Evolutionary conservation across 2,113 vertebrate genomes (phyloP), one percentile per base, ranked within the genome.

Genomic region (Odocoileus hemionus): DNA sequence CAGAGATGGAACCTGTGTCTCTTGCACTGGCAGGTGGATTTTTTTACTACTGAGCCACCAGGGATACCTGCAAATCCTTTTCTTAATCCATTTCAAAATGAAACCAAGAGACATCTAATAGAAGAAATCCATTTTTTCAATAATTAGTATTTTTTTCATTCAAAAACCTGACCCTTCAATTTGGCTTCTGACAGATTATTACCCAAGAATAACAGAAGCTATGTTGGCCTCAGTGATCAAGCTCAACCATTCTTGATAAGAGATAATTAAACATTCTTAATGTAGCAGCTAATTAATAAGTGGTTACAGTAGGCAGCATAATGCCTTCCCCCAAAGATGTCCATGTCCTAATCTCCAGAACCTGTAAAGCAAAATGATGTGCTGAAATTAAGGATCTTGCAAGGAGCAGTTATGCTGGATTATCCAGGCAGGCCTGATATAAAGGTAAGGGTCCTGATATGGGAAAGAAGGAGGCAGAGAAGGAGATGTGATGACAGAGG

Each of bases 1-100:
- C n/a, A 36, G 64, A 70, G n/a, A 70, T 70, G 64, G n/a, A 70
- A 70, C n/a, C n/a, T 36, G 64, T 70, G n/a, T 70, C 19, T 70
- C 19, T 23, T 36, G 9, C 64, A 70, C 64, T 70, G n/a, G 64
- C 17, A 70, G 10, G 64, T 70, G 19, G n/a, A 36, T 36, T 70
- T 70, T 39, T 54, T 36, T 70, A 36, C n/a, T 70, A 21, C 17
- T 70, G 64, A 36, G 17, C 64, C 64, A 70, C 64, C 64, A 70
- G 64, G 64, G n/a, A 70, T 23, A 70, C 64, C n/a, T n/a, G 36
- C 19, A 70, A 23, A 36, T 70, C 21, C 67, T 70, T 70, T 85
- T 79, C 61, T 36, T 85, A 79, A 95, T 74, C 36, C 11, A 85
- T 94, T 94, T 96, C 79, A 82, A 94, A 95, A 76, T 89, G n/a